Base-by-base conservation (phyloP, 2,797 vertebrate genomes). In the Xiphorhynchus erythropygius region DNA sequence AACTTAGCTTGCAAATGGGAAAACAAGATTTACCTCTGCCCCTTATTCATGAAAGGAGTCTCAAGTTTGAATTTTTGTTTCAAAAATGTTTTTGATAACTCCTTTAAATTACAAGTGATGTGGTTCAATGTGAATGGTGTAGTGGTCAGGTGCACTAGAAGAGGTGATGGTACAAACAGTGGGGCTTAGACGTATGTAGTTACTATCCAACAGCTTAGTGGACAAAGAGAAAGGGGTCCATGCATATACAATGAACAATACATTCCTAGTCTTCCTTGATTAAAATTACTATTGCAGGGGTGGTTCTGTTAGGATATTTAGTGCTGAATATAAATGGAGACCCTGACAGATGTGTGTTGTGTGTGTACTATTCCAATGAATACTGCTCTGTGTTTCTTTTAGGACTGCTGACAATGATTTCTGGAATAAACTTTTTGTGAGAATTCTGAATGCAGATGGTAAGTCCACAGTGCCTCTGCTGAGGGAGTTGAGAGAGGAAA, bases 371-470 rank as follows among this genome's bases (percentile, higher is more conserved):
- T 92, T 73, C 95, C 71, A 94, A 87, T 96, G 95, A 93, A 90
- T 87, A 79, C 62, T 70, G 15, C 75, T 97, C 87, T 93, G 0
- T 98, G 0, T 98, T 65, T 97, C 28, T 96, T 97, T 95, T 94
- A 98, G 98, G 96, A 85, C 88, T 76, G 87, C 63, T 90, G 85
- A 84, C 68, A 77, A 87, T 90, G 96, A 95, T 73, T 94, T 98
- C 85, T 98, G 98, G 98, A 97, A 73, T 92, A 97, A 96, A 59
- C 94, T 98, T 93, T 97, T 98, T 93, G 90, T 76, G 89, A 96
- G 84, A 94, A 96, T 98, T 94, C 96, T 98, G 93, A 98, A 98
- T 93, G 82, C 96, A 83, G 92, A 84, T 89, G 97, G 92, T 56
- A 96, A 97, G 93, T 83, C 95, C 91, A 97, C 98, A 23, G 96